Evolutionary conservation across 2,113 vertebrate genomes (phyloP).

Genomic region (Leptobrachium ailaonicum): DNA sequence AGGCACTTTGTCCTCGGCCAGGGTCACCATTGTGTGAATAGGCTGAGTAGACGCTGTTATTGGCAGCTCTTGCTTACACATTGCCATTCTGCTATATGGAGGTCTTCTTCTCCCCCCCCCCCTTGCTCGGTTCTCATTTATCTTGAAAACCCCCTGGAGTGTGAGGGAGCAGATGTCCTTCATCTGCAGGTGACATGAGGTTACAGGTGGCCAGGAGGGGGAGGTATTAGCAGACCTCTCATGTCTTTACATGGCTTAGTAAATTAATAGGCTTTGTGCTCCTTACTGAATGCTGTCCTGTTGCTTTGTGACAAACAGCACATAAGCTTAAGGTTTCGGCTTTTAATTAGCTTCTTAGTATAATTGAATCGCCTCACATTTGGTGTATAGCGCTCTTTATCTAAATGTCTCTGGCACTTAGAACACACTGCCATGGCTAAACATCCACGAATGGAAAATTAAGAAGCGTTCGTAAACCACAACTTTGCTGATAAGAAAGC

Average conservation of each 20-base stretch:
- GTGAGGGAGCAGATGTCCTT: slow-evolving; percentile 15
- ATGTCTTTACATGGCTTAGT: neutral
- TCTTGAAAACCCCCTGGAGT: slow-evolving; percentile 2
- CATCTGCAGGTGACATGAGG: neutral
- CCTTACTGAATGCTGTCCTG: slow-evolving; percentile 17
- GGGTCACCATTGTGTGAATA: too few species aligned
- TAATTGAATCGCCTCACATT: neutral
- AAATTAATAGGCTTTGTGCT: slow-evolving; percentile 30
- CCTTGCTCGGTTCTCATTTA: neutral
- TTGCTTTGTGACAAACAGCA: neutral
- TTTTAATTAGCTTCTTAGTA: neutral
- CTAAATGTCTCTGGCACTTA: too few species aligned
- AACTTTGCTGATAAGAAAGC: too few species aligned
- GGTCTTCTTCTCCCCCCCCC: neutral
- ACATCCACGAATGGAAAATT: too few species aligned
- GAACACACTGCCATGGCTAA: too few species aligned
- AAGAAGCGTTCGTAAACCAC: too few species aligned
- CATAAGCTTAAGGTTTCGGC: neutral
- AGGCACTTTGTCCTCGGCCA: too few species aligned
- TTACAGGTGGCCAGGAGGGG: neutral
- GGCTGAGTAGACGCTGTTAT: too few species aligned
- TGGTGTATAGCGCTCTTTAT: neutral
- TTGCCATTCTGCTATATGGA: neutral
- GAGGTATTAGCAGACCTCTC: slow-evolving; percentile 18
- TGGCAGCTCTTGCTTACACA: neutral